phyloP scores from a whole-genome alignment of 1,140 invertebrate species.

The Callitettix versicolor region DNA sequence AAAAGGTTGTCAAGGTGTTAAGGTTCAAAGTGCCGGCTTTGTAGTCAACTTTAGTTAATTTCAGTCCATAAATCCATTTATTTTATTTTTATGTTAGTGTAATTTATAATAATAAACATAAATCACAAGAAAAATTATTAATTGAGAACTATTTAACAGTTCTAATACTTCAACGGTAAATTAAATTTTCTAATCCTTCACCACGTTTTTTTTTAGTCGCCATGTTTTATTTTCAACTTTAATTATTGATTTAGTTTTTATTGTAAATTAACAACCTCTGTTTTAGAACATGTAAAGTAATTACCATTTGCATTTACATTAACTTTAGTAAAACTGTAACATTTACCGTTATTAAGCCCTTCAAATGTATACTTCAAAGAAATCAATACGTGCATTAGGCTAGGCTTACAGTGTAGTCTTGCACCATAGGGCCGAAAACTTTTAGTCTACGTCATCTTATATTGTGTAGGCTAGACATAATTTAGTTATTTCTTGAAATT shows the following conservation, averaged over 20 bases:
- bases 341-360: too few species aligned
- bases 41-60: not conserved
- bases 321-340: too few species aligned
- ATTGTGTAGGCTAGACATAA: not conserved
- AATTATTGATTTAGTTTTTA: constrained; percentile 9
- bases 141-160: constrained; percentile 26
- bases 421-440: not conserved
- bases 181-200: not conserved
- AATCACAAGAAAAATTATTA: not conserved
- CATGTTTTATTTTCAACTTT: constrained; percentile 8
- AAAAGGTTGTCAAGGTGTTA: not conserved
- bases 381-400: too few species aligned
- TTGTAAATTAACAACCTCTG: not conserved
- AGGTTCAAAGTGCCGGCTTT: not conserved
- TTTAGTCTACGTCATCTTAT: not conserved
- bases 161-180: constrained; percentile 27
- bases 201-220: constrained; percentile 15
- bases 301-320: too few species aligned
- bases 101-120: not conserved
- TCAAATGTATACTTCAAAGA: too few species aligned
- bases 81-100: not conserved
- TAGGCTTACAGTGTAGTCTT: too few species aligned
- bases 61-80: too few species aligned
- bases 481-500: constrained; percentile 1
- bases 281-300: not conserved